Evolutionary conservation across 2,113 vertebrate genomes (phyloP).

Genomic region (Alethe diademata): DNA sequence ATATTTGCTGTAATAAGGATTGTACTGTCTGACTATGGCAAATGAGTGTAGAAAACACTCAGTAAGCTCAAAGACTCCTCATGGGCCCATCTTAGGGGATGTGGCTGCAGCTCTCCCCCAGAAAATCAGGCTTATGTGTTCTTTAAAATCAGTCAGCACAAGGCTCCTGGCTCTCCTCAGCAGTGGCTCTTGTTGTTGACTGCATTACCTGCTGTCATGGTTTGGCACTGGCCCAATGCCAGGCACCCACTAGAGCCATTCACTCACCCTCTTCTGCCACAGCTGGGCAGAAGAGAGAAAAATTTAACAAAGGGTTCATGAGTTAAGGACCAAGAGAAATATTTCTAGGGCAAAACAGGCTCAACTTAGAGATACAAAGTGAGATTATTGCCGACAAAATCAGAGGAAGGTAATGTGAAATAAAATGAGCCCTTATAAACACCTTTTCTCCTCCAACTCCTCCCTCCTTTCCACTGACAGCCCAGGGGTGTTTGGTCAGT

Average conservation of each 20-base stretch:
- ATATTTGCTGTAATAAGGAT: neutral
- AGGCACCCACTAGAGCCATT: rapidly evolving
- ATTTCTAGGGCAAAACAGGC: neutral
- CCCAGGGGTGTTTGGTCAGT: neutral
- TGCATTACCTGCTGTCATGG: neutral
- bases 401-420: neutral
- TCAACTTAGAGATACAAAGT: neutral
- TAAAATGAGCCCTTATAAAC: neutral
- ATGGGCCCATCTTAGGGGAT: rapidly evolving
- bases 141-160: neutral
- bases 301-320: neutral
- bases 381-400: neutral
- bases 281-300: neutral
- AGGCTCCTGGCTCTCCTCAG: neutral
- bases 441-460: neutral
- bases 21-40: neutral
- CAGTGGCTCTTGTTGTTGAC: rapidly evolving
- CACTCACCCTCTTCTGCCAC: neutral
- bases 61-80: neutral
- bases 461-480: neutral
- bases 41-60: neutral
- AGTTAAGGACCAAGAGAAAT: neutral
- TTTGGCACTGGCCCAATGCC: neutral
- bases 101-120: neutral
- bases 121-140: rapidly evolving